These are phyloP conservation scores for Eucriotettix oculatus DNA, from an alignment of 2,888 invertebrate genomes.

Conservation along the genomic window DNA sequence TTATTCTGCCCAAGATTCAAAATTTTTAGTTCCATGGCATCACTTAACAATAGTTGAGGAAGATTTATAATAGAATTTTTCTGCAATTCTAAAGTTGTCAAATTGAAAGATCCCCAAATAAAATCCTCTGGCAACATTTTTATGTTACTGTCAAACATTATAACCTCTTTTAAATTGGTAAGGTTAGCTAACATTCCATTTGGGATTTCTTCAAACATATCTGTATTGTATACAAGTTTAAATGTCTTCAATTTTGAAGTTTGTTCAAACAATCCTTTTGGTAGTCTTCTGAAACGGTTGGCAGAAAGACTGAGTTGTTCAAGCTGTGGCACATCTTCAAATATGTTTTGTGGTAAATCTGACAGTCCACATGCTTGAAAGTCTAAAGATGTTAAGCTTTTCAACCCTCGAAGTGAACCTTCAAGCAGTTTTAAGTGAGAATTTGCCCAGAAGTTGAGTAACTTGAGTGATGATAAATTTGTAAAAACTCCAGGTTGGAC, in stretches of 20 bases:
- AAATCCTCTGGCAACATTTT: slow-evolving; percentile 39
- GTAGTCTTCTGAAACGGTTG: slow-evolving; percentile 48
- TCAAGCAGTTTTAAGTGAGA: slow-evolving; percentile 42
- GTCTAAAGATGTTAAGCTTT: slow-evolving; percentile 46
- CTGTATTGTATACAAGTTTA: slow-evolving; percentile 20
- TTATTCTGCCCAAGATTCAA: slow-evolving; percentile 50
- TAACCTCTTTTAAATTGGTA: slow-evolving; percentile 31
- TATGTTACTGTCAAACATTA: slow-evolving; percentile 39
- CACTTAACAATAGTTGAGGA: slow-evolving; percentile 42
- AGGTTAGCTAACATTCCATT: slow-evolving; percentile 41
- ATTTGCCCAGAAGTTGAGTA: slow-evolving; percentile 53
- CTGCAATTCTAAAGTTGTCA: slow-evolving; percentile 42
- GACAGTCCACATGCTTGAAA: slow-evolving; percentile 47
- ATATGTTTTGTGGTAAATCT: slow-evolving; percentile 40
- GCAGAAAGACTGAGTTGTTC: slow-evolving; percentile 44
- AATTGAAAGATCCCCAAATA: slow-evolving; percentile 38
- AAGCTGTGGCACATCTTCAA: slow-evolving; percentile 41
- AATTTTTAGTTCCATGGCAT: slow-evolving; percentile 39
- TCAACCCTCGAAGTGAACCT: slow-evolving; percentile 43
- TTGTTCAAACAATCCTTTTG: slow-evolving; percentile 37
- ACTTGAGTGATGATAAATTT: slow-evolving; percentile 37
- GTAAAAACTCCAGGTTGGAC: slow-evolving; percentile 44
- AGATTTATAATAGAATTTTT: slow-evolving; percentile 35
- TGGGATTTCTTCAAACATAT: slow-evolving; percentile 37
- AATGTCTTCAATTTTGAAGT: slow-evolving; percentile 30